A percentile compares a stretch with the other conserved stretches of the same genome.
Conservation (phyloP, 2,888 invertebrate genomes). For the Smittia aterrima region DNA sequence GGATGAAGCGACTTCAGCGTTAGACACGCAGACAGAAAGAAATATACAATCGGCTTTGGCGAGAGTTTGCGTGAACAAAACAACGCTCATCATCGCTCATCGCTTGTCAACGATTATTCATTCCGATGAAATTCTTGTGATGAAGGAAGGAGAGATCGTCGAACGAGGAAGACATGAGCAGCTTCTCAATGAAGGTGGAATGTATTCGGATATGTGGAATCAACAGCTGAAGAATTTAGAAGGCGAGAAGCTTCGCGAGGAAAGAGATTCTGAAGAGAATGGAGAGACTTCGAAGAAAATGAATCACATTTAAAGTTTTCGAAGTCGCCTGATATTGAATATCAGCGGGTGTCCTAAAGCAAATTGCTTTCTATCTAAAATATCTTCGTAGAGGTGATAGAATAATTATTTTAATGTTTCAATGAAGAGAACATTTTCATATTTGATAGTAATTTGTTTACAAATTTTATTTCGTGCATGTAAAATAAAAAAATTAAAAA, state of each 20-base stretch:
- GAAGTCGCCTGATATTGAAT: neutral
- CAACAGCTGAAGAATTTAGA: constrained; percentile 65
- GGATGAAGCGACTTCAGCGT: constrained; percentile 93
- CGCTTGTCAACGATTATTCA: constrained; percentile 91
- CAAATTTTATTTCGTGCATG: too few species aligned
- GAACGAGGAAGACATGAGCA: constrained; percentile 75
- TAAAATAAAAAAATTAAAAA: too few species aligned
- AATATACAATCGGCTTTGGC: constrained; percentile 66
- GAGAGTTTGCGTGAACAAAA: constrained; percentile 56
- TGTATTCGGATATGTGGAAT: constrained; percentile 92
- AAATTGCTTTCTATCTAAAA: too few species aligned
- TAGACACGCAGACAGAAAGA: constrained; percentile 93
- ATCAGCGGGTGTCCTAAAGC: too few species aligned
- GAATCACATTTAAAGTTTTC: too few species aligned
- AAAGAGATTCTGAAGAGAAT: neutral
- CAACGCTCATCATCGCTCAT: constrained; percentile 93
- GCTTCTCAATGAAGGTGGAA: constrained; percentile 57
- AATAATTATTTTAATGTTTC: too few species aligned
- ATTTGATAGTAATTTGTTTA: too few species aligned
- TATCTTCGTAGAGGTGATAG: too few species aligned
- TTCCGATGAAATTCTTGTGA: constrained; percentile 90
- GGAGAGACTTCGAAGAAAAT: neutral
- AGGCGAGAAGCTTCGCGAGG: constrained; percentile 27
- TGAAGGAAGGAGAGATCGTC: constrained; percentile 86
- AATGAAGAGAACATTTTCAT: too few species aligned